These are phyloP conservation scores for Neuroscelio doddi DNA, from an alignment of 2,888 invertebrate species.

Conservation along the genomic window DNA sequence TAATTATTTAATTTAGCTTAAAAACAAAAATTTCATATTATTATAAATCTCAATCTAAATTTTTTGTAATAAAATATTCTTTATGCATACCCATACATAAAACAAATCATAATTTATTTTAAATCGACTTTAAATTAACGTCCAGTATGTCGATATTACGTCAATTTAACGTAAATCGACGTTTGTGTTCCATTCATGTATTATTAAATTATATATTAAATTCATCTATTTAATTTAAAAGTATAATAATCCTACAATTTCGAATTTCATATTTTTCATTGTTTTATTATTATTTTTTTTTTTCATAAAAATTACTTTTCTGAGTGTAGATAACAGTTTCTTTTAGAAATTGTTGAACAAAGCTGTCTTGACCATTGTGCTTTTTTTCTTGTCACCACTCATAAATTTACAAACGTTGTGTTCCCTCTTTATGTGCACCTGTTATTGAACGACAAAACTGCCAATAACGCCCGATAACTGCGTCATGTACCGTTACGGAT, in stretches of 20 bases:
- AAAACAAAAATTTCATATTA: no score
- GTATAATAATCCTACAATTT: neutral
- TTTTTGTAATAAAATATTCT: no score
- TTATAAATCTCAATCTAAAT: no score
- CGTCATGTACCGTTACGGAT: conserved; percentile 58
- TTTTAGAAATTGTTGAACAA: conserved; percentile 9
- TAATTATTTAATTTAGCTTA: no score
- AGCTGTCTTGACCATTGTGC: conserved; percentile 25
- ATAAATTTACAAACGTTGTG: conserved; percentile 56
- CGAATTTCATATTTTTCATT: neutral
- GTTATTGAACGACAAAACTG: conserved; percentile 65
- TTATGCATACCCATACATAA: no score
- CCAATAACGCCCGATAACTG: conserved; percentile 66
- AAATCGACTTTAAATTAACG: no score
- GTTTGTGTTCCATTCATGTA: neutral
- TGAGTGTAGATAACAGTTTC: neutral
- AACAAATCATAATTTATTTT: no score
- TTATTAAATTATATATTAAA: neutral
- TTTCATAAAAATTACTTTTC: neutral
- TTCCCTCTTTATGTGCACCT: conserved; percentile 59
- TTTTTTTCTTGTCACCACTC: conserved; percentile 28
- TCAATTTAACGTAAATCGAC: neutral
- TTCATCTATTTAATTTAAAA: neutral
- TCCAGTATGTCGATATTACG: no score
- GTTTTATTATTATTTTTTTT: neutral